Percentiles rank a stretch among this genome's conserved stretches.
Conservation (phyloP, 2,888 invertebrate species). For the Plagodis pulveraria region DNA sequence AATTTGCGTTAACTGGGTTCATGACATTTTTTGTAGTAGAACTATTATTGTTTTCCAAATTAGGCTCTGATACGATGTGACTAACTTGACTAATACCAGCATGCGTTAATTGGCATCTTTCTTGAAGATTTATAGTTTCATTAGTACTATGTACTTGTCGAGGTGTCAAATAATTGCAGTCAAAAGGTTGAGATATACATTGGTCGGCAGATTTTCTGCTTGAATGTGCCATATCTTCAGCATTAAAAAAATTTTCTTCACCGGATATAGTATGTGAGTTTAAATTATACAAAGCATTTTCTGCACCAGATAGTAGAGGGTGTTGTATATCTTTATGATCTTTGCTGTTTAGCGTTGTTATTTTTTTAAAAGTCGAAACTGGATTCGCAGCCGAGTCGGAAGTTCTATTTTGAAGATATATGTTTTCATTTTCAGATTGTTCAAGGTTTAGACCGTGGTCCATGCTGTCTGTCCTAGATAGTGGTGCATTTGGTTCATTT, state of each 20-base stretch:
- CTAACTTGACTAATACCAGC: no score
- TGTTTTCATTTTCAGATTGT: background rate
- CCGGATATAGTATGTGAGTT: background rate
- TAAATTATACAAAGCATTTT: no score
- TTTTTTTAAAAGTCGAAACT: no score
- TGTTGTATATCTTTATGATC: no score
- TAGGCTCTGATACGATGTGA: no score
- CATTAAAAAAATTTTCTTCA: background rate
- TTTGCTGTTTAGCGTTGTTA: no score
- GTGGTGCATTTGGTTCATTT: background rate
- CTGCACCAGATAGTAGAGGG: background rate
- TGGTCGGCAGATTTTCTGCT: background rate
- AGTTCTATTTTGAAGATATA: background rate
- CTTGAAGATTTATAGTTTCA: background rate
- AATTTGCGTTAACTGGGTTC: no score
- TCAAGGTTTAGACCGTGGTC: background rate
- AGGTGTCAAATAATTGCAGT: background rate
- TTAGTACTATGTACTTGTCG: background rate
- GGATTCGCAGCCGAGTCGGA: no score
- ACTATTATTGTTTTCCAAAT: no score
- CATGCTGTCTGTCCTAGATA: background rate
- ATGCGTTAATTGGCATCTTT: background rate
- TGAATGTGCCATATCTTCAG: background rate
- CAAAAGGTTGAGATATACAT: background rate
- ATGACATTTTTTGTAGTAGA: no score